Evolutionary conservation across 2,797 vertebrate genomes (phyloP), one percentile per base, ranked within the genome.

Genomic region (Ara ararauna): DNA sequence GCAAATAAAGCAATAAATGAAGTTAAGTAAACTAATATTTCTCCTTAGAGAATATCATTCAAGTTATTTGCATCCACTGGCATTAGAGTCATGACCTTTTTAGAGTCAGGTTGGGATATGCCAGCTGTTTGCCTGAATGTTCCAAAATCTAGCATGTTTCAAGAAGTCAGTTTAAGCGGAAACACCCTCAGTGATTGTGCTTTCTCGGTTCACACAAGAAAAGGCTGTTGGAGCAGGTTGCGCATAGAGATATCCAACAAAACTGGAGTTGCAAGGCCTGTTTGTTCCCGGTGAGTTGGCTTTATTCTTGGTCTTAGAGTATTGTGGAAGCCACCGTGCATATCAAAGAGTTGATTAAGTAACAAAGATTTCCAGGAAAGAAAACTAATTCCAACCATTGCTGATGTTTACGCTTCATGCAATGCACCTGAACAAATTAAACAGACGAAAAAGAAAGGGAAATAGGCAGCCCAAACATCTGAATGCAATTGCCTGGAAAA

Each of bases 361-460:
- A 78, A 77, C 48, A 68, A 44, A 90, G 75, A 47, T 75, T 96
- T 95, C 92, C 87, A 68, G 87, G 87, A 78, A 94, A 87, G 36
- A 74, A 74, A 13, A 19, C 22, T 81, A 36, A n/a, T 54, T 89
- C 71, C 65, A 77, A 8, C 13, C 30, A 50, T 9, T 51, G 72
- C 34, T 90, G 56, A 23, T 89, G 53, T 93, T 96, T 92, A 67
- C 79, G 54, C 13, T 89, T 95, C n/a, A 62, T 62, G 88, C 65
- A 92, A 90, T 68, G 30, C 51, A 85, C 32, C 64, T 64, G 65
- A 91, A 85, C 53, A 81, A 62, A 89, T 94, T 51, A 76, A 92
- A 93, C 32, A 89, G 44, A n/a, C 56, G 45, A 76, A 84, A 95
- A 91, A 22, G 70, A 47, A 94, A 84, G 22, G 13, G 26, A 83